A percentile compares a stretch with the other conserved stretches of the same genome.
Evolutionary conservation across 2,888 invertebrate genomes (phyloP).

Genomic region (Microctonus brassicae): DNA sequence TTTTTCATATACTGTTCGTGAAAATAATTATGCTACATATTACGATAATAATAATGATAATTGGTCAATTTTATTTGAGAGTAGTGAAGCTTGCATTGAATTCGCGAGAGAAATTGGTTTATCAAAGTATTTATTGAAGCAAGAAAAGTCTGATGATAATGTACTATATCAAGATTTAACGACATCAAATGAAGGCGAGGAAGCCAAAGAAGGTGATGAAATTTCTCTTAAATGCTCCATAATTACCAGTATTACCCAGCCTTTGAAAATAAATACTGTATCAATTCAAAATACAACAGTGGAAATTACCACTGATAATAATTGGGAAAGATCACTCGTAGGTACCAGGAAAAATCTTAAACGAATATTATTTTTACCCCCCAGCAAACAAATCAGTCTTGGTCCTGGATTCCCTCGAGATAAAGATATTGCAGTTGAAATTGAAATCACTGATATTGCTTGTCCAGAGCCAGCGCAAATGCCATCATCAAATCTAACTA

Average conservation of each 20-base stretch:
- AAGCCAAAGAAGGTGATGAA: constrained; percentile 55
- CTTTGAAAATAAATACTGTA: constrained; percentile 50
- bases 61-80: constrained; percentile 73
- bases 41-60: constrained; percentile 72
- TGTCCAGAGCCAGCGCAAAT: constrained; percentile 34
- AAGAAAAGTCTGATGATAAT: constrained; percentile 49
- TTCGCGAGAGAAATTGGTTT: constrained; percentile 62
- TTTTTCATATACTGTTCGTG: constrained; percentile 59
- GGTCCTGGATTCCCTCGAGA: constrained; percentile 63
- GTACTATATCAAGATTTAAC: constrained; percentile 58
- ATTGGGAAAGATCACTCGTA: constrained; percentile 59
- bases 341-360: constrained; percentile 52
- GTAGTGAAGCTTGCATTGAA: constrained; percentile 55
- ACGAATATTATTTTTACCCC: constrained; percentile 57
- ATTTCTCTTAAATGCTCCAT: constrained; percentile 55
- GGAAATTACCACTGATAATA: constrained; percentile 58
- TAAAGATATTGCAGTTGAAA: constrained; percentile 57
- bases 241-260: constrained; percentile 52
- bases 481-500: constrained; percentile 34
- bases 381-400: constrained; percentile 62
- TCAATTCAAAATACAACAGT: constrained; percentile 52
- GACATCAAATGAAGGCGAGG: constrained; percentile 38
- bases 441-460: constrained; percentile 56
- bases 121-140: constrained; percentile 53
- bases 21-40: constrained; percentile 61